Evolutionary conservation across 2,888 invertebrate species (phyloP).

Genomic region (Plagodis dolabraria): DNA sequence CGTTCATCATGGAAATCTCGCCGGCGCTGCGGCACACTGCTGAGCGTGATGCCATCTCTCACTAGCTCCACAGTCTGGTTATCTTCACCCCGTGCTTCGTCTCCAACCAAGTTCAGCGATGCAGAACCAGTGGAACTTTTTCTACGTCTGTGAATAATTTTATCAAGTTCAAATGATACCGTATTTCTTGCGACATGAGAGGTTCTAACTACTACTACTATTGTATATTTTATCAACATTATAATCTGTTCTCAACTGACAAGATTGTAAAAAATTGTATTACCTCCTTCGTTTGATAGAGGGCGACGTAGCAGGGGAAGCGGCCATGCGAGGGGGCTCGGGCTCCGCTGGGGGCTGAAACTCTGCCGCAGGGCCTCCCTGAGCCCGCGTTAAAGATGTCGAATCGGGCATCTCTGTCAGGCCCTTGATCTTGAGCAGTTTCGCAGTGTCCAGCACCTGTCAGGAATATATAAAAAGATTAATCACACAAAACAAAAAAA

Average conservation of each 20-base stretch:
- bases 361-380: conserved; percentile 83
- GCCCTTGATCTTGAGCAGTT: conserved; percentile 94
- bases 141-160: conserved; percentile 61
- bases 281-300: conserved; percentile 79
- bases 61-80: conserved; percentile 59
- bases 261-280: neutral
- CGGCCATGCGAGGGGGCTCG: conserved; percentile 84
- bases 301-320: conserved; percentile 86
- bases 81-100: conserved; percentile 55
- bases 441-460: conserved; percentile 91
- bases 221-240: too few relatives aligned
- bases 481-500: neutral
- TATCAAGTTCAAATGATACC: neutral
- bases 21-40: conserved; percentile 77
- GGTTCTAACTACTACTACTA: too few relatives aligned
- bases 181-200: neutral
- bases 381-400: conserved; percentile 89
- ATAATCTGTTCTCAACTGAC: too few relatives aligned
- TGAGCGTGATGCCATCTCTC: conserved; percentile 66
- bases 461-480: neutral
- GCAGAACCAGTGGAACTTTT: conserved; percentile 71
- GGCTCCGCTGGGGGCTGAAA: conserved; percentile 72
- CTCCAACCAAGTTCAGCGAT: conserved; percentile 58
- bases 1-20: conserved; percentile 66
- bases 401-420: conserved; percentile 94